Conservation (phyloP, 2,888 invertebrate species). For the Ophion ellenae region DNA sequence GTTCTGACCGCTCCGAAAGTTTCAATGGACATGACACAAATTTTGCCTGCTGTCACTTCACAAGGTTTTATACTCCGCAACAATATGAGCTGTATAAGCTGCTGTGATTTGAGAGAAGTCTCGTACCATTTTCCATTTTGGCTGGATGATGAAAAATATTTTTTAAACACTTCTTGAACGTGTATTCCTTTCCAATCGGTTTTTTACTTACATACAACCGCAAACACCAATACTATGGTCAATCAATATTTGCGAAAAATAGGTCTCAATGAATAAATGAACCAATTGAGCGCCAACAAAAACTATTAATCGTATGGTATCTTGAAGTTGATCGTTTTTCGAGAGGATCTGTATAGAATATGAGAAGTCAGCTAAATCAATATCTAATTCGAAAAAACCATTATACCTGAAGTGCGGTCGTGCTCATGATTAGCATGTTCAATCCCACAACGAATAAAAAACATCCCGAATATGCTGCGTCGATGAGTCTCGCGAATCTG, state of each 20-base stretch:
- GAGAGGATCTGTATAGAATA: conserved; percentile 30
- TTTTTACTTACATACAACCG: conserved; percentile 40
- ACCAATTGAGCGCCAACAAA: conserved; percentile 42
- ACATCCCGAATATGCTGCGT: conserved; percentile 20
- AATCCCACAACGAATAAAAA: conserved; percentile 48
- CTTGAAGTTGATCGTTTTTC: conserved; percentile 32
- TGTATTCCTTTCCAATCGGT: background rate
- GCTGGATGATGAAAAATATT: background rate
- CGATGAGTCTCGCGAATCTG: conserved; percentile 45
- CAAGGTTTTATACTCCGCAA: conserved; percentile 45
- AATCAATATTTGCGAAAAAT: conserved; percentile 50
- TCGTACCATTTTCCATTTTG: conserved; percentile 46
- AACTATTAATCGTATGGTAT: conserved; percentile 42
- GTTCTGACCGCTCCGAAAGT: conserved; percentile 42
- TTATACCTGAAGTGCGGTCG: conserved; percentile 44
- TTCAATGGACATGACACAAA: conserved; percentile 47
- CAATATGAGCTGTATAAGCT: conserved; percentile 31
- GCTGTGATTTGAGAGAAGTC: conserved; percentile 35
- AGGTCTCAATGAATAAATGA: conserved; percentile 49
- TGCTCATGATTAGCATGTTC: conserved; percentile 48
- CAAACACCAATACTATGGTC: conserved; percentile 54
- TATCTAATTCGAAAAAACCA: background rate
- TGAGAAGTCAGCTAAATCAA: background rate
- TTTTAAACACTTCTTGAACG: background rate
- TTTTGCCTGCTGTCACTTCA: conserved; percentile 46